phyloP scores from a whole-genome alignment of 2,797 vertebrate species.

The Sebastes matsubarae region DNA sequence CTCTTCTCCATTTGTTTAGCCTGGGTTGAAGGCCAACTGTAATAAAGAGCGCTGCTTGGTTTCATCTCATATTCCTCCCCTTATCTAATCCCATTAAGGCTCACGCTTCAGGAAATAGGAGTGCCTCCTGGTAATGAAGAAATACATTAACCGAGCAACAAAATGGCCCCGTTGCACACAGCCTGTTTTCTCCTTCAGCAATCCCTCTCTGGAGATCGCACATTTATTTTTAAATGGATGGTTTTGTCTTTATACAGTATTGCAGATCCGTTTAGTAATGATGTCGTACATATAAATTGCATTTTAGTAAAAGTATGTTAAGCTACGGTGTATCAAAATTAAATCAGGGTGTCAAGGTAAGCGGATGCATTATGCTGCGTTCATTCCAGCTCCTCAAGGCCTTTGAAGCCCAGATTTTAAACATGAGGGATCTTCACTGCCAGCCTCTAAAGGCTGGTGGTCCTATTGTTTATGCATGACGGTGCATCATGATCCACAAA shows the following conservation, averaged over 20 bases:
- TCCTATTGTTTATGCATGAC: conserved; percentile 43
- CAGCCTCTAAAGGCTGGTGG: conserved; percentile 1
- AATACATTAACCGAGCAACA: conserved; percentile 65
- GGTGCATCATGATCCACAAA: conserved; percentile 3
- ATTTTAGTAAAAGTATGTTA: background rate
- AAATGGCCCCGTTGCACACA: conserved; percentile 51
- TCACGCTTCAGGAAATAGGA: conserved; percentile 72
- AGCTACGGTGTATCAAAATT: background rate
- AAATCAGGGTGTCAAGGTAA: conserved; percentile 34
- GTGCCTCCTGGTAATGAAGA: conserved; percentile 73
- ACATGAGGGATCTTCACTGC: conserved; percentile 12
- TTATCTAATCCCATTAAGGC: conserved; percentile 76
- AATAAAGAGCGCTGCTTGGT: conserved; percentile 65
- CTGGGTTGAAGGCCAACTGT: conserved; percentile 62
- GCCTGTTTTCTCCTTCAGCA: conserved; percentile 52
- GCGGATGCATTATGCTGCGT: conserved; percentile 25
- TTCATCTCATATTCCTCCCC: conserved; percentile 64
- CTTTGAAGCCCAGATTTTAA: conserved; percentile 16
- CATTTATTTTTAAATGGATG: conserved; percentile 22
- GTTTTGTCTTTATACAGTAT: conserved; percentile 27
- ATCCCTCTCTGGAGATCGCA: conserved; percentile 25
- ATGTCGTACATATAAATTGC: background rate
- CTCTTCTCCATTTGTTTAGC: conserved; percentile 54
- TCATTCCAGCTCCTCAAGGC: conserved; percentile 27
- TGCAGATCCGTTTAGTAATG: background rate